Base-by-base conservation (phyloP, 2,888 invertebrate species). In the Cataglyphis cursor region DNA sequence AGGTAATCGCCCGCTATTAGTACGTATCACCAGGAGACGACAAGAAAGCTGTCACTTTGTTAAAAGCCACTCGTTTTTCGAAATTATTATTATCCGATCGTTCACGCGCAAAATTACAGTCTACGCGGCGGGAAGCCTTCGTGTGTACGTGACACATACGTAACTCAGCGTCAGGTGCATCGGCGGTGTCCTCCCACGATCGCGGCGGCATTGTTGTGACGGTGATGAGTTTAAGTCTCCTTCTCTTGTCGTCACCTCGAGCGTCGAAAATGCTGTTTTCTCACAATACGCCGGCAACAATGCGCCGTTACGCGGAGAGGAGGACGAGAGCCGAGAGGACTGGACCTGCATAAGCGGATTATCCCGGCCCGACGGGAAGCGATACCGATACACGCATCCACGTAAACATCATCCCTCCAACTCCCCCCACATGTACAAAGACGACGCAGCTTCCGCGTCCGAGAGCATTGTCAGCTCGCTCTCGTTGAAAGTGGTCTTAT, bases 191-290 rank as follows among this genome's bases (percentile, higher is more conserved):
- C 81, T 68, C 66, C 80, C 82, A 85, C 83, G 68, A 73, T 65
- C 59, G 2, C 59, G 72, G 15, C 57, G 48, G 12, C 59, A 68
- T 82, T 93, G 93, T 94, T 94, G 92, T 94, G 93, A 94, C 94
- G 93, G 89, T 92, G 92, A 94, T 93, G 93, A 94, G 94, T 94
- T 94, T 72, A 94, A 94, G 94, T 92, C 91, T 91, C 83, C 91
- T 94, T 94, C 93, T 94, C 93, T 94, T 93, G 94, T 93, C 94
- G 92, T 87, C 94, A 94, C 94, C 94, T 94, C 94, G 94, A 94
- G 94, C 94, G 94, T 93, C 94, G 92, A 94, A 94, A 95, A 94
- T 94, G 93, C 93, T 95, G 94, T 95, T 95, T 95, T 94, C 94
- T 94, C 94, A 94, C 94, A 94, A 94, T 94, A 93, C 91, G 90